Evolutionary conservation across 2,797 vertebrate species (phyloP), one percentile per base, ranked within the genome.

Genomic region (Typhlichthys eigenmanni): DNA sequence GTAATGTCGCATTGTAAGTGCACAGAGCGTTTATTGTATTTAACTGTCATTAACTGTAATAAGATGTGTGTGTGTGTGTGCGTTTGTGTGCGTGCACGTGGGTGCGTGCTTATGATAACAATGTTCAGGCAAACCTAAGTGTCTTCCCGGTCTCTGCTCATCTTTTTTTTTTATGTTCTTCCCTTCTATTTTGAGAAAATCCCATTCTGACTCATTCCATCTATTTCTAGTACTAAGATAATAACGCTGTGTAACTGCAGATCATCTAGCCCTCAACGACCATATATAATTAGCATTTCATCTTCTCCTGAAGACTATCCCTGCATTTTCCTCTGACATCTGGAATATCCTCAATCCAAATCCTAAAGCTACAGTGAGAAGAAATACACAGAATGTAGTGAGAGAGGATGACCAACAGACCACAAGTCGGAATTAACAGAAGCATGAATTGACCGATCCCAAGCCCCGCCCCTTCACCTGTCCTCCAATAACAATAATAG

Each of bases 181-280:
- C 71, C 78, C 63, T 64, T 63, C 54, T 78, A 74, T 78, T 79
- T 75, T 34, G 34, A 62, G 58, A 46, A 65, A 73, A 71, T 56
- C 64, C 67, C 68, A 68, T 50, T 68, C 64, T 72, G 69, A 75
- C 62, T 29, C 24, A 29, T 4, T 4, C 24, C 24, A 71, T 76
- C 64, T 69, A 65, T 47, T 72, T 62, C 61, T 76, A 48, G 3
- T 4, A 29, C 71, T 64, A 66, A 5, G 69, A 49, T 55, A 60
- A 75, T 14, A 13, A 50, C 53, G 54, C 72, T 59, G 66, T 52
- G 8, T 60, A 38, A 24, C 24, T 29, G 24, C 24, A 29, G 24
- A 29, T 29, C 4, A 29, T 29, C 24, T 29, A 4, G 24, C 4
- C 24, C 24, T 4, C 24, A 29, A 4, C 4, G 24, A 29, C 32